Base-by-base conservation (phyloP, 2,888 invertebrate species). In the Andricus quercusramuli region DNA sequence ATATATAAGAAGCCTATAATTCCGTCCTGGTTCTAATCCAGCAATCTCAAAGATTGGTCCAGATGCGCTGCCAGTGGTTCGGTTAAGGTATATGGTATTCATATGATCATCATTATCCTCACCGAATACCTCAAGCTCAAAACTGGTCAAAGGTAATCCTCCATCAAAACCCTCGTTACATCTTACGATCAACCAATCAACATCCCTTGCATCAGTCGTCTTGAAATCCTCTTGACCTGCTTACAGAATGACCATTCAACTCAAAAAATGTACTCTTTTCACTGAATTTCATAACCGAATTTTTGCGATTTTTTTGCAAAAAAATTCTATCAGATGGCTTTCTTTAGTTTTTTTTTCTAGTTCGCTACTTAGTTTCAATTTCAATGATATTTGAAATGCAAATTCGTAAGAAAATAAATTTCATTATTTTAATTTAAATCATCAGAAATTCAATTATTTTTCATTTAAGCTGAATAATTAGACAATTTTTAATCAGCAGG, bases 131-230 rank as follows among this genome's bases (percentile, higher is more conserved):
- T 90, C 88, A n/a, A 92, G 92, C 83, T 97, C 94, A 93, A 98
- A 98, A 89, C 95, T 96, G 93, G 98, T 98, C 70, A 91, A 87
- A 2, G 97, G 97, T 78, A 97, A 94, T 5, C 97, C 97, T 62
- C 97, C 97, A 90, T 97, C 97, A 93, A 97, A 97, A 89, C 97
- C 96, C 93, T 97, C 97, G 79, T 96, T 95, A 93, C 98, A 98
- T 86, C 97, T 97, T 86, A 98, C 97, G 93, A 96, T 96, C 83
- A 98, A 93, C 6, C 97, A 96, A 90, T 97, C 97, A 85, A 96
- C 95, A 85, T 97, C 98, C 91, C 97, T 97, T 93, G 98, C 98
- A 83, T 96, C 95, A 70, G 98, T 95, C 37, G 97, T 95, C 81
- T 91, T 91, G 82, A 87, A 87, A 64, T 91, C 91, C 41, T 91